Evolutionary conservation across 2,797 vertebrate species (phyloP), one percentile per base, ranked within the genome.

Genomic region (Pseudochaenichthys georgianus): DNA sequence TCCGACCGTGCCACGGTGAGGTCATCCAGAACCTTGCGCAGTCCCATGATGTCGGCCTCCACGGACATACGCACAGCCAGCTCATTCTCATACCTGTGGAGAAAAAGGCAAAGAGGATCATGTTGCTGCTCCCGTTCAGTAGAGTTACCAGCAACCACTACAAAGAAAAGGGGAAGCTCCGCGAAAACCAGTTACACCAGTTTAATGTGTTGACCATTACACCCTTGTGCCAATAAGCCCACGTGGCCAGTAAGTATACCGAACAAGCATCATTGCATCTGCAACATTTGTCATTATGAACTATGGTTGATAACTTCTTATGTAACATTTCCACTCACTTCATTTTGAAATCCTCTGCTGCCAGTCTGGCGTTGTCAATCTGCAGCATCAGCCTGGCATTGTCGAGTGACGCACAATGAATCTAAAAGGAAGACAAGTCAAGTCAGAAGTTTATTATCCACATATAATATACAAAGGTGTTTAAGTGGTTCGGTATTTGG

Each of bases 341-440:
- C 71, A 93, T 16, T 83, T 55, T 92, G 92, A 95, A 95, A 86
- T 96, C 95, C 8, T 96, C 95, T 2, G 85, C 87, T 7, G 95
- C 94, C 72, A 95, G 90, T 23, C 89, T 93, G 78, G 91, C 91
- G 0, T 95, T 96, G 72, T 96, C 95, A 0, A 96, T 94, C 78
- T 94, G 91, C 70, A 96, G 85, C 72, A 94, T 72, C 74, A 93
- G 76, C 50, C 77, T 87, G 73, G 91, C 89, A 3, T 95, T 95
- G 70, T 90, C 86, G 66, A 59, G 42, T 4, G 68, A 72, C 51
- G 94, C 94, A 4, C 0, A 0, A 1, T 0, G 0, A 10, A 96
- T 95, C 95, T 96, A 51, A 51, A 70, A 54, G 16, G 51, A 17
- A 41, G 11, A 31, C 12, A 3, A 58, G 17, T 43, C 53, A 13